Conservation (phyloP, 2,888 invertebrate genomes). For the Sphaerophoria taeniata region DNA sequence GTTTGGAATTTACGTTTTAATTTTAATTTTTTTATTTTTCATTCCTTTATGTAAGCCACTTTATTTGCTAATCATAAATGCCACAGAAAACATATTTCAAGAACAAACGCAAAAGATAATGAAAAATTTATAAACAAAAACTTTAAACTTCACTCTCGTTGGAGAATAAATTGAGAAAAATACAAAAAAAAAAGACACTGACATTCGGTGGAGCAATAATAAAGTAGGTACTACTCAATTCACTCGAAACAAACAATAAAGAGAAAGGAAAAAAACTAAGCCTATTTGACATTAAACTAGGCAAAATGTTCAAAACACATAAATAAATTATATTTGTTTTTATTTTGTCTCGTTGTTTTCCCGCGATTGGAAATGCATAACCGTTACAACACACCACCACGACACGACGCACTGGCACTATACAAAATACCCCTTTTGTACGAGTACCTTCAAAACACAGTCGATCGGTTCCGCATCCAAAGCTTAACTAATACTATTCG, state of each 20-base stretch:
- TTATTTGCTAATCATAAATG: conserved; percentile 44
- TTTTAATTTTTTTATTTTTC: conserved; percentile 14
- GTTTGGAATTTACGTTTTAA: conserved; percentile 56
- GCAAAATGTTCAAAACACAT: no score
- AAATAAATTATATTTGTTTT: not conserved
- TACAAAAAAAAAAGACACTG: conserved; percentile 8
- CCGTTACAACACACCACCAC: conserved; percentile 44
- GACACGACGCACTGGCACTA: conserved; percentile 32
- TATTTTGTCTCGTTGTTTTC: conserved; percentile 30
- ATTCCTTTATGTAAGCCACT: conserved; percentile 17
- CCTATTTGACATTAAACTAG: not conserved
- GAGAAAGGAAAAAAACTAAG: not conserved
- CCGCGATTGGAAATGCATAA: conserved; percentile 48
- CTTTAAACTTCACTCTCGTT: not conserved
- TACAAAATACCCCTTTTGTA: not conserved
- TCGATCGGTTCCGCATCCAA: conserved; percentile 66
- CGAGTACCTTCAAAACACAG: conserved; percentile 38
- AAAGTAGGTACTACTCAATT: conserved; percentile 5
- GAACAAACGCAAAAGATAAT: conserved; percentile 37
- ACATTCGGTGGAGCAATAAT: not conserved
- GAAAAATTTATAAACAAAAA: conserved; percentile 54
- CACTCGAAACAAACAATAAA: not conserved
- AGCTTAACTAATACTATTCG: conserved; percentile 64
- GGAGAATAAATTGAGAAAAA: not conserved
- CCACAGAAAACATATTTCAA: conserved; percentile 28